Evolutionary conservation across 2,113 vertebrate species (phyloP).

Genomic region (Mandrillus leucophaeus): DNA sequence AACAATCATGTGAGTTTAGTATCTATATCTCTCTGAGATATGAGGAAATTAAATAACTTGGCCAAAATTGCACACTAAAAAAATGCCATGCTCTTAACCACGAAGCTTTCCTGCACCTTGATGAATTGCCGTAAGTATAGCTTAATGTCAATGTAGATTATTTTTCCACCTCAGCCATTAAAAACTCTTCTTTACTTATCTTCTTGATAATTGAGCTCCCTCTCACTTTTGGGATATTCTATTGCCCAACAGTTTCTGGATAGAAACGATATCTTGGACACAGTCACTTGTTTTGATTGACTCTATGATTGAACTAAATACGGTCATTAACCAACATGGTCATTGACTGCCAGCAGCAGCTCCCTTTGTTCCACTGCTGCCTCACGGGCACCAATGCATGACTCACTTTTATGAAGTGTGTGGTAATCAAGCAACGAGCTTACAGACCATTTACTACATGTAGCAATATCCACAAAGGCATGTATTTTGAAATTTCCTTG

Average conservation of each 20-base stretch:
- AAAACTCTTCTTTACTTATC: not conserved
- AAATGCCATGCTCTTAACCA: not conserved
- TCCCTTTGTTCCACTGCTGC: not conserved
- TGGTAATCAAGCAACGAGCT: not conserved
- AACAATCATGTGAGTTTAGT: not conserved
- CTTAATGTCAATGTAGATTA: conserved; percentile 4
- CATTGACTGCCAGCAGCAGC: not conserved
- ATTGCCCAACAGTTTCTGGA: not conserved
- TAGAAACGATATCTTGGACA: not conserved
- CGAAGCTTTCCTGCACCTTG: not conserved
- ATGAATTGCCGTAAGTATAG: not conserved
- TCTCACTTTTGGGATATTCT: not conserved
- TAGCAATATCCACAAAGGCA: not conserved
- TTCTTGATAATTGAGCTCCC: conserved; percentile 17
- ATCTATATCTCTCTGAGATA: conserved; percentile 10
- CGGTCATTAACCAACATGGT: not conserved
- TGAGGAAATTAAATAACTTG: conserved; percentile 40
- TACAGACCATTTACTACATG: not conserved
- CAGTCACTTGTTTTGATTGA: conserved; percentile 1
- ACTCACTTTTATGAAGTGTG: not conserved
- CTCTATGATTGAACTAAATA: not conserved
- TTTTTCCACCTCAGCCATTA: not conserved
- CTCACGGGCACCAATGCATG: not conserved
- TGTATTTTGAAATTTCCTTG: conserved; percentile 14
- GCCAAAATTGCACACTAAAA: conserved; percentile 21